Base-by-base conservation (phyloP, 1,140 invertebrate species). In the Homalodisca vitripennis region DNA sequence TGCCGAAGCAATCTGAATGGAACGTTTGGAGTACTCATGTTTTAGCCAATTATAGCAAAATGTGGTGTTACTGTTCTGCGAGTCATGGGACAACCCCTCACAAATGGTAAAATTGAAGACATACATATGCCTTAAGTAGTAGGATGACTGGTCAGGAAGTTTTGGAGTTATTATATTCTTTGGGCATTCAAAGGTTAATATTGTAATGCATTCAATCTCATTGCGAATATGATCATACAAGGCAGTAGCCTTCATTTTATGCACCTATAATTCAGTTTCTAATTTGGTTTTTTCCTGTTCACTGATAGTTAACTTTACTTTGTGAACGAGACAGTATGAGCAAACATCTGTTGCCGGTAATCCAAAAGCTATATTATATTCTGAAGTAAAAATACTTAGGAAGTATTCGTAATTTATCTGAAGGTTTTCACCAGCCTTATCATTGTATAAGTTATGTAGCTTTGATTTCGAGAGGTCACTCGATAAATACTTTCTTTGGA, bases 101-200 rank as follows among this genome's bases (percentile, higher is more conserved):
- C 75, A 75, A 24, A 78, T 74, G 17, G 74, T 75, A 57, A 78
- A 78, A 67, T 79, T 78, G 62, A 75, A 77, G 22, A 77, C 55
- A 66, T 78, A 75, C 13, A 78, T 53, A 62, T 79, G 77, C 27
- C 74, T 69, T 2, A 67, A 70, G 46, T 77, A 79, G 70, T 66
- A 72, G 30, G 62, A 65, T 32, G 27, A 31, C 31, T 65, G 63
- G 34, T 65, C 67, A 68, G 67, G 30, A 6, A 68, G 32, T 64
- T 26, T 72, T 48, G 46, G 67, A 55, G 14, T 65, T 27, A 68
- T 55, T 31, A 12, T 34, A 66, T 69, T 69, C n/a, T 47, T 72
- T 71, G 63, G 69, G 69, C 27, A 72, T 24, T n/a, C 48, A 32
- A 71, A 68, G 29, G 51, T 27, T 63, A 68, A 27, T 20, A 66